Evolutionary conservation across 2,797 vertebrate species (phyloP), one percentile per base, ranked within the genome.

Genomic region (Cuculus canorus): DNA sequence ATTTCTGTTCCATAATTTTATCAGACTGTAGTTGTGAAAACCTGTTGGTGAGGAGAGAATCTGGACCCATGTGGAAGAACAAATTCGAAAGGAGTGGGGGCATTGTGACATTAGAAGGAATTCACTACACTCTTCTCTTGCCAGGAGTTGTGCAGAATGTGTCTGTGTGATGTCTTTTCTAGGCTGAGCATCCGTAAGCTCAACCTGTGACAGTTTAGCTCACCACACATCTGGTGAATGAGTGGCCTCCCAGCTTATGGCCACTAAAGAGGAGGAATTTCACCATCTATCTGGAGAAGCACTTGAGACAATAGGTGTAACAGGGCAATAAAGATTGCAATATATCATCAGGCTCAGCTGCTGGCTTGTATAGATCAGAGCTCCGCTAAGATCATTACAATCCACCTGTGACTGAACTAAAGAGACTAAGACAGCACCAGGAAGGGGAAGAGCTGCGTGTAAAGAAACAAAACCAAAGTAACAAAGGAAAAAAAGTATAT

Each of bases 231-330:
- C 33, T 96, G 79, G 90, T 56, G 78, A 96, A 87, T 50, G 75
- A 95, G 64, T n/a, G 92, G 75, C 80, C 76, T 79, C 72, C 39
- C 59, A 50, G 33, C 75, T 92, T 33, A 79, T 7, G 65, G 85
- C 93, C 92, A 82, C 90, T 94, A 82, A 95, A 95, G 72, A 59
- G 59, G 68, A 93, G 92, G 78, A 79, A 93, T 93, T 94, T 95
- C 87, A 68, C 80, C 94, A 97, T 95, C 77, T 94, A 97, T 97
- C 96, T 89, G 84, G 84, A 96, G 93, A 95, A 97, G 86, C 90
- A 96, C 95, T 98, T 97, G 96, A 95, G 95, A 97, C 96, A 97
- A 97, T 95, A 86, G 93, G 92, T 97, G 92, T 95, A 97, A 93
- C 94, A 97, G 93, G 95, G 84, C 88, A 90, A 95, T 96, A 96